Evolutionary conservation across 2,113 vertebrate genomes (phyloP).

Genomic region (Oxyruncus cristatus): DNA sequence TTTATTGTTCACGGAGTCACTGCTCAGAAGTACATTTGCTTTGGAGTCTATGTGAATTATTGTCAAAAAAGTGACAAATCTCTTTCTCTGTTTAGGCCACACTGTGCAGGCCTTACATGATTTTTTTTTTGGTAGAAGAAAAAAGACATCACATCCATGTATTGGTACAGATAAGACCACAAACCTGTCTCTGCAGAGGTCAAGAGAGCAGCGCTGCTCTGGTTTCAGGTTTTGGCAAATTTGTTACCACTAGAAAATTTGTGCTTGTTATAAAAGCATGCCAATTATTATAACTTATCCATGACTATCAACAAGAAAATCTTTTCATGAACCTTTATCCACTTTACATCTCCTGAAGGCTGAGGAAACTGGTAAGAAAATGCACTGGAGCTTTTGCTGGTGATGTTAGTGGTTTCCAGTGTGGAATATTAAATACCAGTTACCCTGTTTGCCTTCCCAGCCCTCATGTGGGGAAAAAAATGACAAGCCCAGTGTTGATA

Average conservation of each 20-base stretch:
- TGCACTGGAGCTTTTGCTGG: not conserved
- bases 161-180: not conserved
- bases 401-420: not conserved
- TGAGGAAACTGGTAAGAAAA: not conserved
- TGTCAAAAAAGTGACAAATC: slow-evolving; percentile 49
- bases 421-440: not conserved
- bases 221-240: not conserved
- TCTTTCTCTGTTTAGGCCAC: not conserved
- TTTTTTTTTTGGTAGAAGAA: not conserved
- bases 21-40: slow-evolving; percentile 43
- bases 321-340: not conserved
- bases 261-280: not conserved
- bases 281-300: not conserved
- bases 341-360: not conserved
- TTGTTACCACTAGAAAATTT: not conserved
- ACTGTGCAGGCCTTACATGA: not conserved
- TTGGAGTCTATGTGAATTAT: slow-evolving; percentile 27
- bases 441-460: not conserved
- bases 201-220: not conserved
- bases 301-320: not conserved
- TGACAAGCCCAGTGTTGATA: not conserved
- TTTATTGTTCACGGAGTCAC: not conserved
- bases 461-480: not conserved
- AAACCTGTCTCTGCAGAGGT: not conserved
- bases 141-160: not conserved